These are phyloP conservation scores for Mesaphorura yosii DNA, from an alignment of 1,140 invertebrate genomes.

Conservation along the genomic window DNA sequence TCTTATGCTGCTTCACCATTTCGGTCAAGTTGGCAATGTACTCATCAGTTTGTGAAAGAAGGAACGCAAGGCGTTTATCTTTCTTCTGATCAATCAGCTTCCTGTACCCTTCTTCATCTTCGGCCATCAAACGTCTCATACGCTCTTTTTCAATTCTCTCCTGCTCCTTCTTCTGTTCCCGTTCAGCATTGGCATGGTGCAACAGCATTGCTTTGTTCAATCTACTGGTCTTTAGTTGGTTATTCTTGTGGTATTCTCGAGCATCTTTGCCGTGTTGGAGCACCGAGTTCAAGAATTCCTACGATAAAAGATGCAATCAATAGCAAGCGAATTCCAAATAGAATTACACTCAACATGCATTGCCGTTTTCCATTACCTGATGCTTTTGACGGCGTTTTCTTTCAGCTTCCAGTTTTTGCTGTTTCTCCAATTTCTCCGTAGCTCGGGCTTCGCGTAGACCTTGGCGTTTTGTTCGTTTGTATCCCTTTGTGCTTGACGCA, in stretches of 20 bases:
- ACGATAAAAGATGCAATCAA: constrained; percentile 3
- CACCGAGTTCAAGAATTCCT: constrained; percentile 53
- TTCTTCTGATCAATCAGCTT: constrained; percentile 64
- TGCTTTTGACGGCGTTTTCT: constrained; percentile 48
- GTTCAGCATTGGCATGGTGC: constrained; percentile 56
- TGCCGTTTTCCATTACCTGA: constrained; percentile 21
- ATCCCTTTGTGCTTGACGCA: constrained; percentile 52
- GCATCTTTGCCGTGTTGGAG: constrained; percentile 49
- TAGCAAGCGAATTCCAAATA: neutral
- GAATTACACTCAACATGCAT: neutral
- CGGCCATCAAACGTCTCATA: constrained; percentile 52
- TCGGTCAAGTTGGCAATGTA: constrained; percentile 52
- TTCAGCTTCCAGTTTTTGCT: constrained; percentile 56
- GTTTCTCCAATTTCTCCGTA: constrained; percentile 58
- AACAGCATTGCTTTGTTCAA: constrained; percentile 51
- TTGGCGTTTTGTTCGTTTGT: constrained; percentile 52
- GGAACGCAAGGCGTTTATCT: constrained; percentile 54
- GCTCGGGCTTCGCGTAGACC: constrained; percentile 52
- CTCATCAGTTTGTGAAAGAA: constrained; percentile 57
- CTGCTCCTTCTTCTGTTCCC: constrained; percentile 61
- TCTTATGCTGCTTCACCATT: constrained; percentile 47
- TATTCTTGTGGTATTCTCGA: constrained; percentile 49
- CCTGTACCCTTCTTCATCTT: constrained; percentile 34
- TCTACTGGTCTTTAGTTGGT: constrained; percentile 44
- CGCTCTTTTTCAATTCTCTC: constrained; percentile 56